phyloP scores from a whole-genome alignment of 2,797 vertebrate genomes.

The Stomatorhinus walkeri region DNA sequence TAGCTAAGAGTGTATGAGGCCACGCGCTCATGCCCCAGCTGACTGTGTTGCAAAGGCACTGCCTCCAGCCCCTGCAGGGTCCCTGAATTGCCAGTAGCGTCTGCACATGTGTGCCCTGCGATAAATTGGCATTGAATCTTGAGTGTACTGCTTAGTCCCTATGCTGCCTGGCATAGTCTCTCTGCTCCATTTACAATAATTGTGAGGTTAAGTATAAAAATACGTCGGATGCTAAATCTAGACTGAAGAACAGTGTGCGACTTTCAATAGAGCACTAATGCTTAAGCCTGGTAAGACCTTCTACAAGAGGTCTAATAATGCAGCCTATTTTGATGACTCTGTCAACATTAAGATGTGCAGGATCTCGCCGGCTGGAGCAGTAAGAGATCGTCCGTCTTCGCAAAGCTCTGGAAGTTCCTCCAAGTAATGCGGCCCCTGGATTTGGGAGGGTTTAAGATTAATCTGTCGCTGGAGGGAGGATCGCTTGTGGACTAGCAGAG shows the following conservation, averaged over 20 bases:
- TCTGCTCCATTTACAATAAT: background rate
- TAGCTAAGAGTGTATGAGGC: background rate
- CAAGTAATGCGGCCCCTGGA: conserved; percentile 63
- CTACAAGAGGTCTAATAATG: conserved; percentile 45
- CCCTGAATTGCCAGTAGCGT: background rate
- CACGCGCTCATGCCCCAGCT: background rate
- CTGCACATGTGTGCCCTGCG: background rate
- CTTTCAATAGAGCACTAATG: background rate
- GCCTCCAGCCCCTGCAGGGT: background rate
- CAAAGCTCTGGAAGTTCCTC: conserved; percentile 68
- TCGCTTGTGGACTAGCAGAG: conserved; percentile 57
- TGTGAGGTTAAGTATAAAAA: background rate
- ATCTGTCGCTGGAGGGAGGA: conserved; percentile 64
- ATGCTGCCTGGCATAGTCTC: background rate
- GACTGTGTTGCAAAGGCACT: background rate
- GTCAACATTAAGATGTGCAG: conserved; percentile 57
- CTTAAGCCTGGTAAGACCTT: conserved; percentile 38
- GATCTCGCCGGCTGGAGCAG: conserved; percentile 27
- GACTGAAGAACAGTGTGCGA: background rate
- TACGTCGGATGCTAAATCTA: background rate
- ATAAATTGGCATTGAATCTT: background rate
- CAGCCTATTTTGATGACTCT: conserved; percentile 56
- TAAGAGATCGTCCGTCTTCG: conserved; percentile 43
- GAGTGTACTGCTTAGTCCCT: background rate
- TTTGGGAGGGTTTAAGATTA: conserved; percentile 63